phyloP scores from a whole-genome alignment of 2,888 invertebrate species.

The Lithodes maja region DNA sequence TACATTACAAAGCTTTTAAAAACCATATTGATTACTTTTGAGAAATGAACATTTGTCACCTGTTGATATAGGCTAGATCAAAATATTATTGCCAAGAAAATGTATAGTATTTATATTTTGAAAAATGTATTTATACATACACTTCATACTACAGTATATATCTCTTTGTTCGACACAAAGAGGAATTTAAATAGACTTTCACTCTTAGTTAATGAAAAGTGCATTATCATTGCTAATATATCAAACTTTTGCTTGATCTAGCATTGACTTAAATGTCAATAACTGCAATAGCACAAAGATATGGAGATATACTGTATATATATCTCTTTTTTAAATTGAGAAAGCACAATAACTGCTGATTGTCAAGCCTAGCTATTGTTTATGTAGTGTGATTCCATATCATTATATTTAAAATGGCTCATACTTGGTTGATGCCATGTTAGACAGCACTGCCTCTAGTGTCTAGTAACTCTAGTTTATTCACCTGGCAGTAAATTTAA shows the following conservation, averaged over 20 bases:
- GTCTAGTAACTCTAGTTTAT: too few species aligned
- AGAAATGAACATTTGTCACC: too few species aligned
- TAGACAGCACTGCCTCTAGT: neutral
- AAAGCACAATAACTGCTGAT: neutral
- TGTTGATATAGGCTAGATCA: too few species aligned
- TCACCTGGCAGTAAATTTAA: too few species aligned
- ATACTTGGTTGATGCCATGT: neutral
- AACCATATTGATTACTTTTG: too few species aligned
- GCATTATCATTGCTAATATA: neutral
- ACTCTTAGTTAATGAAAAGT: neutral
- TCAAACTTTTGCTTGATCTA: neutral
- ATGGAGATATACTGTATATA: neutral
- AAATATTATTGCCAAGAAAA: too few species aligned
- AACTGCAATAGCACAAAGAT: neutral
- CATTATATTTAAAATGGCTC: neutral
- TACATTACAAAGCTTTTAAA: too few species aligned
- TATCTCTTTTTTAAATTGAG: neutral
- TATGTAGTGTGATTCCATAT: neutral
- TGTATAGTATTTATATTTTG: too few species aligned
- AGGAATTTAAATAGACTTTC: too few species aligned
- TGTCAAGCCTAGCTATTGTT: neutral
- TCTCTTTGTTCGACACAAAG: too few species aligned
- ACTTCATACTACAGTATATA: too few species aligned
- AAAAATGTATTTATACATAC: too few species aligned
- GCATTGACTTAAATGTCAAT: neutral